Conservation (phyloP, 2,113 vertebrate genomes). For the Pomatorhinus ruficollis region DNA sequence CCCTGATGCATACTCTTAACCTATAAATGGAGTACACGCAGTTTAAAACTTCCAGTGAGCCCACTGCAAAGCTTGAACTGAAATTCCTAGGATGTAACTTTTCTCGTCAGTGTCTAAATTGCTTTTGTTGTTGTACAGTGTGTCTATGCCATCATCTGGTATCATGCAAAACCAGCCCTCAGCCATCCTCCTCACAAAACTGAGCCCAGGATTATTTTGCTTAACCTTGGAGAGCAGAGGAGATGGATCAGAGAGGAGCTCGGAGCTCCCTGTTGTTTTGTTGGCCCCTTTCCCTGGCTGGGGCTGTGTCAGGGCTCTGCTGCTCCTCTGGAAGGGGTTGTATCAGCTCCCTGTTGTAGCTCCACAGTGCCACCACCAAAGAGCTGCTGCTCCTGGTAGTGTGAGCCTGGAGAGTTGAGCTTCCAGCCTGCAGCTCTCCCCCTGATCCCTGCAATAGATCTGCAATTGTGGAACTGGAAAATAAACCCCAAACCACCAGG, state of each 20-base stretch:
- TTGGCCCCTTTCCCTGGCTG: not conserved
- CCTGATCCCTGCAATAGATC: not conserved
- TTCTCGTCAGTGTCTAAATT: not conserved
- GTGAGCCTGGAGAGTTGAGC: not conserved
- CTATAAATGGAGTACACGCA: not conserved
- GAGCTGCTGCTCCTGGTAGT: fast-evolving
- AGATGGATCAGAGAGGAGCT: not conserved
- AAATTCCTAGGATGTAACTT: not conserved
- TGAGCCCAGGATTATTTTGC: not conserved
- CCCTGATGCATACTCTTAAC: not conserved
- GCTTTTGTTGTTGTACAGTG: fast-evolving
- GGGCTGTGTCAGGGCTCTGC: not conserved
- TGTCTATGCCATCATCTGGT: fast-evolving
- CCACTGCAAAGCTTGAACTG: not conserved
- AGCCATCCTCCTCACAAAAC: not conserved
- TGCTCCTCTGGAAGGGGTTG: not conserved
- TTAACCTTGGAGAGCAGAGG: not conserved
- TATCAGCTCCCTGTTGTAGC: not conserved
- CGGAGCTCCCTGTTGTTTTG: fast-evolving
- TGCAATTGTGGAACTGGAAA: not conserved
- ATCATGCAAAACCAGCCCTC: not conserved
- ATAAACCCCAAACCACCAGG: not conserved
- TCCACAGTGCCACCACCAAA: not conserved
- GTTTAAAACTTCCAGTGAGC: not conserved
- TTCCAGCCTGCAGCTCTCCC: not conserved